Evolutionary conservation across 2,113 vertebrate species (phyloP).

Genomic region (Ailurus styani): DNA sequence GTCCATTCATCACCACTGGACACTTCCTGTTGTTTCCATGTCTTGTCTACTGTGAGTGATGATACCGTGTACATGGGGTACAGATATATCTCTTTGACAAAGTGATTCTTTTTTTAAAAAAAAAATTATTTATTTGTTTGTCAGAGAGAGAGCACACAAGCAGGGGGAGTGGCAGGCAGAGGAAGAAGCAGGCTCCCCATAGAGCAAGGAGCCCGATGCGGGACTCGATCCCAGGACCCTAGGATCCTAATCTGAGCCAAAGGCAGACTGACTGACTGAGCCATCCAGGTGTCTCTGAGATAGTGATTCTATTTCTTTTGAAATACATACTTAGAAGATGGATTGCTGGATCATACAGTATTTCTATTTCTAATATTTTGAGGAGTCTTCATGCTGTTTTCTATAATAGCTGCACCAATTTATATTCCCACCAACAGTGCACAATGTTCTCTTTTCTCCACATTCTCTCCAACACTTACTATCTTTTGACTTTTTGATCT

Average conservation of each 20-base stretch:
- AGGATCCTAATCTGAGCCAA: no score
- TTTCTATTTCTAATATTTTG: not conserved
- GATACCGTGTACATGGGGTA: not conserved
- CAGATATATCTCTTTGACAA: not conserved
- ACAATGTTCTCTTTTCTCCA: not conserved
- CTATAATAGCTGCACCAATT: not conserved
- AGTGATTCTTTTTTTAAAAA: not conserved
- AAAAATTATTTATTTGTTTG: no score
- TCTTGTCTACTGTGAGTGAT: not conserved
- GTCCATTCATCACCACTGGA: not conserved
- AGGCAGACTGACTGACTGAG: no score
- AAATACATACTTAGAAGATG: not conserved
- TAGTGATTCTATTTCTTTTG: not conserved
- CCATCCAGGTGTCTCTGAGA: not conserved
- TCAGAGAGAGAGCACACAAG: no score
- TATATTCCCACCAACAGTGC: not conserved
- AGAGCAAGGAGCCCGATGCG: no score
- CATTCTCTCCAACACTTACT: not conserved
- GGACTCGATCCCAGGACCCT: no score
- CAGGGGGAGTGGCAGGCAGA: no score
- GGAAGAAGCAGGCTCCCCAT: no score
- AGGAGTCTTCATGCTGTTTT: not conserved
- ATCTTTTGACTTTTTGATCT: not conserved
- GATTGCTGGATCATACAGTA: not conserved
- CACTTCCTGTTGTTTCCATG: not conserved